Percentiles rank a stretch among this genome's conserved stretches.
phyloP scores from a whole-genome alignment of 1,140 invertebrate genomes.

The Megathymus violae region DNA sequence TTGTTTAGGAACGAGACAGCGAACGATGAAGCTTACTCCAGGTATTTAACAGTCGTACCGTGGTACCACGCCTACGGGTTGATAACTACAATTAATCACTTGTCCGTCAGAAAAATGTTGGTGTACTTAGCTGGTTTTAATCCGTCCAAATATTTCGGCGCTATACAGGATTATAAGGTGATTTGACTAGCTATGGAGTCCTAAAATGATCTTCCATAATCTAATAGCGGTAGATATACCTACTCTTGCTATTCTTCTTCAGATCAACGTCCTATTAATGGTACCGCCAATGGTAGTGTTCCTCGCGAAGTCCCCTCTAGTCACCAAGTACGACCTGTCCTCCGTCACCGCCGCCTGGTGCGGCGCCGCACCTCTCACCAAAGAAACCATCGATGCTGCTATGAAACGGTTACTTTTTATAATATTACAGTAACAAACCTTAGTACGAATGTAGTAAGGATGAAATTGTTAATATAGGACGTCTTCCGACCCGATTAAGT shows the following conservation, averaged over 20 bases:
- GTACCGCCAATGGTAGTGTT: slow-evolving; percentile 66
- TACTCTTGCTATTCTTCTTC: too few species aligned
- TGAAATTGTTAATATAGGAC: too few species aligned
- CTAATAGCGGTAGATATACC: too few species aligned
- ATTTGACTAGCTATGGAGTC: neutral
- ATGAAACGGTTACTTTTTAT: slow-evolving; percentile 47
- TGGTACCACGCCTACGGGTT: slow-evolving; percentile 62
- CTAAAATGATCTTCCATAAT: too few species aligned
- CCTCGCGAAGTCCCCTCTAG: slow-evolving; percentile 55
- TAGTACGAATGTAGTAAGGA: too few species aligned
- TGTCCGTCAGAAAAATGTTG: slow-evolving; percentile 42
- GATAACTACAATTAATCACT: slow-evolving; percentile 51
- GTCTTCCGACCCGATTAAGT: too few species aligned
- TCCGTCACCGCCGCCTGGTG: slow-evolving; percentile 56
- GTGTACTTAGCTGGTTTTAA: slow-evolving; percentile 57
- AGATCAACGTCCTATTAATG: slow-evolving; percentile 61
- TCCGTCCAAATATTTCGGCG: slow-evolving; percentile 51
- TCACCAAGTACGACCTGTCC: slow-evolving; percentile 57
- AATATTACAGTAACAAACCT: too few species aligned
- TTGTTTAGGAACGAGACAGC: slow-evolving; percentile 19
- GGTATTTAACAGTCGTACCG: slow-evolving; percentile 49
- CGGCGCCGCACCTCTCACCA: slow-evolving; percentile 59
- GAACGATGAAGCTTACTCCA: slow-evolving; percentile 18
- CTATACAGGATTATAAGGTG: slow-evolving; percentile 72
- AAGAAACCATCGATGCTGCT: slow-evolving; percentile 51